phyloP scores from a whole-genome alignment of 2,113 vertebrate species.

The Heterocephalus glaber region DNA sequence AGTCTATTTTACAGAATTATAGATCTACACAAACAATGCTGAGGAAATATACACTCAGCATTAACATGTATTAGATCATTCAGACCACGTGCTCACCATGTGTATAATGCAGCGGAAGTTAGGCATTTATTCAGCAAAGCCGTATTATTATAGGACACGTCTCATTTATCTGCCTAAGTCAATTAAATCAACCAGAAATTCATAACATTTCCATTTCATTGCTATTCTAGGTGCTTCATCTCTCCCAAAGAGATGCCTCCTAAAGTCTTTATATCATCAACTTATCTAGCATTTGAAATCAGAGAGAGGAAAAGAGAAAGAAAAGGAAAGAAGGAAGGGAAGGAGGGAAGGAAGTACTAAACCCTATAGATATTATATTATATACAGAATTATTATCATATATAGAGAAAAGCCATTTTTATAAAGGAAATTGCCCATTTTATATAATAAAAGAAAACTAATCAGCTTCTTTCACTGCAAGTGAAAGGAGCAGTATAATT shows the following conservation, averaged over 20 bases:
- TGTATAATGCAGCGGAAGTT: neutral
- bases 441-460: slow-evolving; percentile 5
- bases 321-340: fast-evolving
- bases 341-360: neutral
- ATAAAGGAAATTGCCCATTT: slow-evolving; percentile 6
- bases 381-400: neutral
- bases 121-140: neutral
- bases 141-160: neutral
- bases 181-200: neutral
- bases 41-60: neutral
- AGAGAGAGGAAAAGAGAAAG: neutral
- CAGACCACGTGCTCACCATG: neutral
- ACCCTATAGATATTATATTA: neutral
- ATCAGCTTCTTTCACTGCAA: neutral
- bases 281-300: neutral
- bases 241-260: neutral
- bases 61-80: neutral
- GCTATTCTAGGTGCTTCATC: neutral
- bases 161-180: neutral
- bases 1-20: neutral
- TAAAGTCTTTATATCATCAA: neutral
- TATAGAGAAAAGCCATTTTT: neutral
- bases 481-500: neutral
- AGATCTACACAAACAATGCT: no score
- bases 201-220: neutral